phyloP scores from a whole-genome alignment of 2,113 vertebrate species.

The Pogonocichla stellata region DNA sequence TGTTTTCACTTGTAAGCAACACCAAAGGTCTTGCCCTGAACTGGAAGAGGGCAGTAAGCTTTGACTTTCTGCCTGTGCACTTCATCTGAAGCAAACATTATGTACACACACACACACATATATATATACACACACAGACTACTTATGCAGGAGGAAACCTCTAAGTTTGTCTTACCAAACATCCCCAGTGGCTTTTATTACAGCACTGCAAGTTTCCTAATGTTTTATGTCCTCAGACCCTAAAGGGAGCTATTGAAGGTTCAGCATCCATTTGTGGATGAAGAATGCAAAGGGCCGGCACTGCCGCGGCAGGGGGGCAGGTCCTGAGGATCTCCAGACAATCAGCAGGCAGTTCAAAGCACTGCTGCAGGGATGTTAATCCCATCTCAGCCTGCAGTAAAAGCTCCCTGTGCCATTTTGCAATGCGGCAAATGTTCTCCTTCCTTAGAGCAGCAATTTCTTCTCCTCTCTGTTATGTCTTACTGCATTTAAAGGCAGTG shows the following conservation, averaged over 20 bases:
- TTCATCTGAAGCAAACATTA: neutral
- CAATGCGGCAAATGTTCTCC: neutral
- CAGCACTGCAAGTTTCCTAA: neutral
- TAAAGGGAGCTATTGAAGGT: neutral
- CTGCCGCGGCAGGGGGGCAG: accelerated
- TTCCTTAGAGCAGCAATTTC: neutral
- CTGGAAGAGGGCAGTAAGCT: neutral
- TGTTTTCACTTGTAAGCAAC: neutral
- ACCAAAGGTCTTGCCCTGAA: neutral
- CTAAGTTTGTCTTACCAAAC: neutral
- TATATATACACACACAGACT: accelerated
- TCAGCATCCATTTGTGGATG: slow-evolving; percentile 38
- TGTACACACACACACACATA: neutral
- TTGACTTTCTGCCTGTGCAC: neutral
- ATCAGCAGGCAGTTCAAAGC: neutral
- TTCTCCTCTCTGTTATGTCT: neutral
- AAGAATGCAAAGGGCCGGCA: neutral
- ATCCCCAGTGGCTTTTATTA: slow-evolving; percentile 8
- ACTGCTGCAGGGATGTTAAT: neutral
- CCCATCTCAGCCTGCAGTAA: neutral
- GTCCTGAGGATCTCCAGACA: neutral
- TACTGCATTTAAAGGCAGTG: neutral
- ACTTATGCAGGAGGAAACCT: neutral
- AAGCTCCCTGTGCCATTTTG: neutral
- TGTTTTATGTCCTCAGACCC: neutral